These are phyloP conservation scores for Poeciliopsis paucimaculata DNA, from an alignment of 2,797 vertebrate species.

Conservation along the genomic window DNA sequence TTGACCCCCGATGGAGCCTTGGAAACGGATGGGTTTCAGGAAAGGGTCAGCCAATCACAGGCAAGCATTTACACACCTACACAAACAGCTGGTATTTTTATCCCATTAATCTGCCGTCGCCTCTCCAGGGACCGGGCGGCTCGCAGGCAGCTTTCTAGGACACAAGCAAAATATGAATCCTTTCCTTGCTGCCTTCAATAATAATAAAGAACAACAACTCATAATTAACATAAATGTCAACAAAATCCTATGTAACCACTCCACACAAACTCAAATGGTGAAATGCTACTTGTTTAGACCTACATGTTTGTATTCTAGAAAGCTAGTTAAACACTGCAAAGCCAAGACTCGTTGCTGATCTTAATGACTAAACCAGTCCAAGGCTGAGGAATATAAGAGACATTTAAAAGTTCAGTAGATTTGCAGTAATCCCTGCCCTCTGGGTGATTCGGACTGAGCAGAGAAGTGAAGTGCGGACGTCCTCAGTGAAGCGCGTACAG, in stretches of 20 bases:
- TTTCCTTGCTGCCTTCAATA: neutral
- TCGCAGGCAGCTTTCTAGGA: neutral
- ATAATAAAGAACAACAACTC: neutral
- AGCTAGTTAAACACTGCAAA: slow-evolving; percentile 27
- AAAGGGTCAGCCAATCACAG: slow-evolving; percentile 37
- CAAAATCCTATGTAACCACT: neutral
- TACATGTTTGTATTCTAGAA: slow-evolving; percentile 6
- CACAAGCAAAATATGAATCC: neutral
- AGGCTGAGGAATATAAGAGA: slow-evolving; percentile 32
- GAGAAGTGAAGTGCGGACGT: slow-evolving; percentile 13
- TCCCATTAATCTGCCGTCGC: neutral
- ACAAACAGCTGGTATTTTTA: slow-evolving; percentile 23
- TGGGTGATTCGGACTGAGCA: slow-evolving; percentile 6
- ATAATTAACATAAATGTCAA: neutral
- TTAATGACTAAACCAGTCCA: neutral
- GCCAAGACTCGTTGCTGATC: slow-evolving; percentile 24
- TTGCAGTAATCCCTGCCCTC: slow-evolving; percentile 20
- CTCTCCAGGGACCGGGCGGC: neutral
- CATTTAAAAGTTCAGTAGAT: slow-evolving; percentile 29
- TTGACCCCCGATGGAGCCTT: slow-evolving; percentile 7
- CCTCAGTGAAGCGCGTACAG: neutral
- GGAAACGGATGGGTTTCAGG: slow-evolving; percentile 18
- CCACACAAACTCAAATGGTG: neutral
- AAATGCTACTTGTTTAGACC: slow-evolving; percentile 8
- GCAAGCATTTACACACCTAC: slow-evolving; percentile 4